Percentiles rank a stretch among this genome's conserved stretches.
Evolutionary conservation across 2,113 vertebrate species (phyloP).

Genomic region (Emydocephalus ijimae): DNA sequence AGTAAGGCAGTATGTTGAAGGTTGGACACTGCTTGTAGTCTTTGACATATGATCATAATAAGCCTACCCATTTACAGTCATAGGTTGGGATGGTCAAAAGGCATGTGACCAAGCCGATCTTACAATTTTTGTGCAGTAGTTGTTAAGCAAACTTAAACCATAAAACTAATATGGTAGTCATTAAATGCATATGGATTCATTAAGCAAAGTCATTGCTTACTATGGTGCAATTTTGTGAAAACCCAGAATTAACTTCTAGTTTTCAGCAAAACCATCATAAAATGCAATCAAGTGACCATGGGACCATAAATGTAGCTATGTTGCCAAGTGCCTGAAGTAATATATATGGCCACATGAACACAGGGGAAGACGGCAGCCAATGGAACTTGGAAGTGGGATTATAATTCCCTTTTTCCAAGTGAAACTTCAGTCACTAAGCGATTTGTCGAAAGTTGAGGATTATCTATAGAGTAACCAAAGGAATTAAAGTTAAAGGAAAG

Average conservation of each 20-base stretch:
- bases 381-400: not conserved
- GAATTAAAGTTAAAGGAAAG: not conserved
- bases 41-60: not conserved
- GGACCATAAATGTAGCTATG: not conserved
- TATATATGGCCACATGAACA: too few species aligned
- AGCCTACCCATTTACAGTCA: not conserved
- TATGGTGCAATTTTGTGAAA: not conserved
- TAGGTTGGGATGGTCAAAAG: not conserved
- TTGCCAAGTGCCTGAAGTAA: not conserved
- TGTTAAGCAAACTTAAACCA: too few species aligned
- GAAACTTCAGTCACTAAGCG: not conserved
- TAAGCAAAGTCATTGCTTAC: not conserved
- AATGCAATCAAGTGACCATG: not conserved
- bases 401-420: not conserved
- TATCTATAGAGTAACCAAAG: not conserved
- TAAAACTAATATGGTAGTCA: not conserved
- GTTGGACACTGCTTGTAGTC: not conserved
- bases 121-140: not conserved
- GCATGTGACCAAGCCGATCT: not conserved
- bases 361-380: not conserved
- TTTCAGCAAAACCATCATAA: not conserved
- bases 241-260: not conserved
- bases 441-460: not conserved
- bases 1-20: not conserved
- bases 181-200: not conserved